These are phyloP conservation scores for Pogonus chalceus DNA, from an alignment of 1,140 invertebrate genomes.

Conservation along the genomic window DNA sequence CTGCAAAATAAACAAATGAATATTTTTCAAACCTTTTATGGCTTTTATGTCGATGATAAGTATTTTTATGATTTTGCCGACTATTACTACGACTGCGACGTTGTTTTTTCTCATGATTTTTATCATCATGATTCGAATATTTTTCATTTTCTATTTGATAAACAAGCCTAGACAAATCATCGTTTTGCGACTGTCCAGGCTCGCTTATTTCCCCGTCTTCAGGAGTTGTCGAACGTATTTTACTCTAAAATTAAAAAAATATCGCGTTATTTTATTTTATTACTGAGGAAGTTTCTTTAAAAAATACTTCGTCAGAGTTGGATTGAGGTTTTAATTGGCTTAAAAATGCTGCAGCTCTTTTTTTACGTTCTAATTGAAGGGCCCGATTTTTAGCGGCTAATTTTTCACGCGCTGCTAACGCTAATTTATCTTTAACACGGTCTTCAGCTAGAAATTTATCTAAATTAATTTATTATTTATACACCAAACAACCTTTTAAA, in stretches of 20 bases:
- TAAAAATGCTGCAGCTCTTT: conserved; percentile 51
- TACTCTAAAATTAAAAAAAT: not conserved
- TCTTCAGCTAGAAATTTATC: conserved; percentile 43
- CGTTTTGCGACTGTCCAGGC: not conserved
- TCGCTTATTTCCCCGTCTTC: not conserved
- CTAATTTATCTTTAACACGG: conserved; percentile 51
- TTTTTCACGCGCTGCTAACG: conserved; percentile 49
- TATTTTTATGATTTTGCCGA: not conserved
- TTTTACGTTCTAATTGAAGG: conserved; percentile 60
- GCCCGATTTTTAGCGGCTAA: conserved; percentile 51
- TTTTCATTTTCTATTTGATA: not conserved
- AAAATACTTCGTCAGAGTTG: not conserved
- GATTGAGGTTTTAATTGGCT: conserved; percentile 18
- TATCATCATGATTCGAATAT: not conserved
- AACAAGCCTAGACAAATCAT: not conserved
- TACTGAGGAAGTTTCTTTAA: not conserved
- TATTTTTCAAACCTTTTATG: not conserved
- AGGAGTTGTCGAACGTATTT: not conserved
- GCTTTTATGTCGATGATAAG: not conserved
- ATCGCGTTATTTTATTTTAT: not conserved
- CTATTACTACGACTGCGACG: not conserved
- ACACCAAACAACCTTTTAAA: not conserved
- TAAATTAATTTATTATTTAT: not conserved
- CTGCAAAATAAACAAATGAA: too few species aligned
- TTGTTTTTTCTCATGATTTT: not conserved